A percentile compares a stretch with the other conserved stretches of the same genome.
phyloP scores from a whole-genome alignment of 2,113 vertebrate species.

The Myrmophylax atrothorax region DNA sequence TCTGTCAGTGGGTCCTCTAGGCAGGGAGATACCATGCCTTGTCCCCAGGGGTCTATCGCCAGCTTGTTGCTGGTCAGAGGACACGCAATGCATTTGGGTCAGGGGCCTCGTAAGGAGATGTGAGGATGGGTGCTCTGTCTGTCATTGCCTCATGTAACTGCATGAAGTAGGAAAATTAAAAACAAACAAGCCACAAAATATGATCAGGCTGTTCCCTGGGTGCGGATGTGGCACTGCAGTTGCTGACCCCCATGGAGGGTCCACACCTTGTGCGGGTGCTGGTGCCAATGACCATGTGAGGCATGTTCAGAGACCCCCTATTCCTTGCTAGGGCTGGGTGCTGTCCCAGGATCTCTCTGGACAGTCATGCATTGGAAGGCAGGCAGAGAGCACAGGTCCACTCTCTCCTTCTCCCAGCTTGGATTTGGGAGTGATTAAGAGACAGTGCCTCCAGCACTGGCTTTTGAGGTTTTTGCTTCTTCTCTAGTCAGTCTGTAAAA shows the following conservation, averaged over 20 bases:
- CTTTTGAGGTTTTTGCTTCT: not conserved
- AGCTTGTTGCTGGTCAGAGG: not conserved
- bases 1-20: not conserved
- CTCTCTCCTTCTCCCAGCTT: not conserved
- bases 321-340: not conserved
- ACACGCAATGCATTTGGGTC: not conserved
- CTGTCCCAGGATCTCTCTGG: not conserved
- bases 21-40: not conserved
- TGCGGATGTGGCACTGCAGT: rapidly evolving
- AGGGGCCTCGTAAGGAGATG: not conserved
- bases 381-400: not conserved
- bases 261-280: not conserved
- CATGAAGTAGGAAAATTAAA: not conserved
- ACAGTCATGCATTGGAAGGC: rapidly evolving
- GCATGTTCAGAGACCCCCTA: not conserved
- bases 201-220: not conserved
- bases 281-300: rapidly evolving
- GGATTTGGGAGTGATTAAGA: not conserved
- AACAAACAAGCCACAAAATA: not conserved
- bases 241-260: rapidly evolving
- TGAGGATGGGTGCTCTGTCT: not conserved
- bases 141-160: not conserved
- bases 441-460: not conserved
- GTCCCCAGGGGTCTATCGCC: not conserved
- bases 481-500: not conserved